These are phyloP conservation scores for Apteryx owenii DNA, from an alignment of 2,113 vertebrate genomes.

Conservation along the genomic window DNA sequence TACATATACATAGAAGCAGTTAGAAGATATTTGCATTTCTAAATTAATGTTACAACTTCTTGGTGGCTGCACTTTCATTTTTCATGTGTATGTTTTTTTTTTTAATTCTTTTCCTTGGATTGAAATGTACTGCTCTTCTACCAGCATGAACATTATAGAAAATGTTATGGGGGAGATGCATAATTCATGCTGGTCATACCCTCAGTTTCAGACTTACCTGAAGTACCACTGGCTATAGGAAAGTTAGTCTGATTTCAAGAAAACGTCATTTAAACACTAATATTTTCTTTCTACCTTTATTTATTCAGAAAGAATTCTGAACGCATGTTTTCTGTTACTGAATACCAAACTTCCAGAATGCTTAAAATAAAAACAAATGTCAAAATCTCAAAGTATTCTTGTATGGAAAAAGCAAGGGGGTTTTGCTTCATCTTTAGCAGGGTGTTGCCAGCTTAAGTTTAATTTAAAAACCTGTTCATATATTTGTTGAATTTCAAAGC, in stretches of 20 bases:
- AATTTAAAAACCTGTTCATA: background rate
- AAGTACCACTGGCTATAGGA: background rate
- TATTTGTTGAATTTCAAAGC: background rate
- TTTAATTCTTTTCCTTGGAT: background rate
- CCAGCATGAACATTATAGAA: background rate
- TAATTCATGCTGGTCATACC: background rate
- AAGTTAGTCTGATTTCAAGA: background rate
- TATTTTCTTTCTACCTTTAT: background rate
- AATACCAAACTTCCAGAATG: background rate
- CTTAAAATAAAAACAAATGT: slow-evolving; percentile 12
- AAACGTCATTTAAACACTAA: background rate
- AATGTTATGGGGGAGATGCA: background rate
- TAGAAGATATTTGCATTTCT: background rate
- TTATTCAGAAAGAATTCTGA: background rate
- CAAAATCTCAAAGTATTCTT: background rate
- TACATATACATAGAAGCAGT: background rate
- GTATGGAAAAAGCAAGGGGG: background rate
- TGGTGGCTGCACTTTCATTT: background rate
- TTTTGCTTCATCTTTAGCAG: background rate
- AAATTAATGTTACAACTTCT: background rate
- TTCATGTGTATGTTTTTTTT: background rate
- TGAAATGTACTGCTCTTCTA: background rate
- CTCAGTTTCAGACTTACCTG: background rate
- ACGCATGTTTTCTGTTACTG: background rate
- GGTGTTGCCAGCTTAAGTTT: background rate